Conservation (phyloP, 2,113 vertebrate genomes). For the Procavia capensis region DNA sequence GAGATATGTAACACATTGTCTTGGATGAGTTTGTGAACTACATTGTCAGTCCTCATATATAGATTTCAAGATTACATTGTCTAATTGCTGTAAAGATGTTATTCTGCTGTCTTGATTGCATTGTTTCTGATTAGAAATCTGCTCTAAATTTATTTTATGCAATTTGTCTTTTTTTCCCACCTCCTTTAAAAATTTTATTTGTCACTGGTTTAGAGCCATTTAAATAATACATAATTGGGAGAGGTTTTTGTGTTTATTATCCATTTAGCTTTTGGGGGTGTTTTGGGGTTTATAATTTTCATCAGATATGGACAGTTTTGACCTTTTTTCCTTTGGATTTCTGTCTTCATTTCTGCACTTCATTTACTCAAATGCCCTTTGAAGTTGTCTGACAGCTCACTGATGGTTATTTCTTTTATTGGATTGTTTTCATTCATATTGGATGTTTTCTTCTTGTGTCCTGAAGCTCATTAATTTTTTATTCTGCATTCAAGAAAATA, state of each 20-base stretch:
- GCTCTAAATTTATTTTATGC: not conserved
- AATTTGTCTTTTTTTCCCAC: not conserved
- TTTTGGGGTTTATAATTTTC: not conserved
- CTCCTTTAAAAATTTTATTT: not conserved
- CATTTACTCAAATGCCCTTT: not conserved
- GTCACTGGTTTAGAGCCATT: not conserved
- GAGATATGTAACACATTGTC: no score
- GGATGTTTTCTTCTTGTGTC: not conserved
- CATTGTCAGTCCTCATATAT: no score
- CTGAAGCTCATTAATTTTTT: not conserved
- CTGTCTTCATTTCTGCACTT: not conserved
- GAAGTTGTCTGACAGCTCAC: not conserved
- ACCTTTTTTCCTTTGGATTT: not conserved
- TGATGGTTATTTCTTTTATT: not conserved
- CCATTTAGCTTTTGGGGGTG: not conserved
- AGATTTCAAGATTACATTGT: not conserved
- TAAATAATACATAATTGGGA: not conserved
- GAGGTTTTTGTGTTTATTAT: not conserved
- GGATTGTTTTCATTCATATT: not conserved
- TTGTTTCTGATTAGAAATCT: not conserved
- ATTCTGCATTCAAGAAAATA: not conserved
- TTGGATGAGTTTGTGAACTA: no score
- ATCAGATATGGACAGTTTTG: not conserved
- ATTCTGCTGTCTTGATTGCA: not conserved
- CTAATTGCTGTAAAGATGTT: not conserved